A percentile compares a stretch with the other conserved stretches of the same genome.
Conservation (phyloP, 2,113 vertebrate species). For the Plecturocebus donacophilus region DNA sequence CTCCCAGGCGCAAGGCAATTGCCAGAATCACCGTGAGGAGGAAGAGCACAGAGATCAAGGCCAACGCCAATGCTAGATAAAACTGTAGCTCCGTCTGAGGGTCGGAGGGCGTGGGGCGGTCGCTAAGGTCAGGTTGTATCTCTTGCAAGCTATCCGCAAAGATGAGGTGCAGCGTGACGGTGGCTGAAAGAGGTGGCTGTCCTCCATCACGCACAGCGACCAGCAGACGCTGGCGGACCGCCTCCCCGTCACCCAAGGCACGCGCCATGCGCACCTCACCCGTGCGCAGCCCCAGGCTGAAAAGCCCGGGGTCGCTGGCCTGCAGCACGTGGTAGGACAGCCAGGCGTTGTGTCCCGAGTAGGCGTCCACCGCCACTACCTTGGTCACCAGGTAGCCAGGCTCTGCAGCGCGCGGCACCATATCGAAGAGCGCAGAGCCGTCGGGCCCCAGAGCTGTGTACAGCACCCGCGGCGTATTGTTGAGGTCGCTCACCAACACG, state of each 20-base stretch:
- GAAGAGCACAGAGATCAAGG: conserved; percentile 72
- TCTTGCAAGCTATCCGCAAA: conserved; percentile 76
- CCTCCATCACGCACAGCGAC: conserved; percentile 26
- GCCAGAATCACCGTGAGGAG: conserved; percentile 54
- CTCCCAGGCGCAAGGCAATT: neutral
- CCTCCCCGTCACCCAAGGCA: neutral
- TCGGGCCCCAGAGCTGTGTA: conserved; percentile 61
- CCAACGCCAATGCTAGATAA: conserved; percentile 67
- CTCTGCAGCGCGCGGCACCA: neutral
- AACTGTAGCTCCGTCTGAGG: conserved; percentile 45
- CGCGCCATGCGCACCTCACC: neutral
- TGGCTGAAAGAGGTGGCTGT: conserved; percentile 38
- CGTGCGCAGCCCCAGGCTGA: neutral
- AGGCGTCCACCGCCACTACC: conserved; percentile 32
- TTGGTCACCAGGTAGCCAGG: conserved; percentile 64
- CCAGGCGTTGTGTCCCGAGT: conserved; percentile 52
- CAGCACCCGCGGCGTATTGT: conserved; percentile 81
- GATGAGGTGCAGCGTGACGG: conserved; percentile 76
- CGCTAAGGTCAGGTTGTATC: conserved; percentile 16
- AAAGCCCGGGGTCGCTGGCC: neutral
- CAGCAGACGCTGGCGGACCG: conserved; percentile 2
- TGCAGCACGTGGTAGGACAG: conserved; percentile 61
- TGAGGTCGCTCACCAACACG: conserved; percentile 69
- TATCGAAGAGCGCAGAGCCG: neutral
- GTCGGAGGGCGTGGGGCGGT: neutral